A percentile compares a stretch with the other conserved stretches of the same genome.
Evolutionary conservation across 2,888 invertebrate genomes (phyloP).

Genomic region (Actias luna): DNA sequence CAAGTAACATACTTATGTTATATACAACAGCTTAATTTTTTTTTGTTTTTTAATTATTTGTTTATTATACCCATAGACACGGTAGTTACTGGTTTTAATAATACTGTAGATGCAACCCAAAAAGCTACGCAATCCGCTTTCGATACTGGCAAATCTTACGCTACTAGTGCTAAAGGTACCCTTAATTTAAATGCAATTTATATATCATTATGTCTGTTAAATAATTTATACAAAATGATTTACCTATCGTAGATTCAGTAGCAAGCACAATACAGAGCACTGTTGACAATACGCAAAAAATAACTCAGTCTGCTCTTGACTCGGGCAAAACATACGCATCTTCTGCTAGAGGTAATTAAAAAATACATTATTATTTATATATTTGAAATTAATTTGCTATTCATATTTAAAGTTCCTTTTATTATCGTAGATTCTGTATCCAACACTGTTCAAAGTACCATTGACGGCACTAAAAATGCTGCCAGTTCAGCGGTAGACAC

Average conservation of each 20-base stretch:
- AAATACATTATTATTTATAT: background rate
- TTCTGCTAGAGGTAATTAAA: conserved; percentile 46
- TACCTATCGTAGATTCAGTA: conserved; percentile 56
- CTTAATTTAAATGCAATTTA: conserved; percentile 17
- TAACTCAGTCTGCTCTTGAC: conserved; percentile 50
- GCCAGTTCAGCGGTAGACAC: conserved; percentile 52
- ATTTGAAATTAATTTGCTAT: background rate
- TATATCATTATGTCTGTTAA: conserved; percentile 20
- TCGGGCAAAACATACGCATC: conserved; percentile 51
- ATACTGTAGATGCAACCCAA: conserved; percentile 46
- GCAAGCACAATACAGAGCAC: conserved; percentile 48
- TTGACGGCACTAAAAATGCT: conserved; percentile 54
- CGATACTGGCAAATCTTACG: conserved; percentile 45
- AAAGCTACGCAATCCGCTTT: conserved; percentile 45
- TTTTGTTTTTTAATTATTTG: conserved; percentile 18
- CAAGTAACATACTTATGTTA: conserved; percentile 23
- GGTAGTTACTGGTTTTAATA: conserved; percentile 40
- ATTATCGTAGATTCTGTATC: conserved; percentile 44
- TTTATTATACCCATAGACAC: conserved; percentile 34
- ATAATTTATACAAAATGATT: background rate
- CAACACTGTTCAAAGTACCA: conserved; percentile 47
- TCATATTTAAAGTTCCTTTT: conserved; percentile 23
- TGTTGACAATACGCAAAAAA: conserved; percentile 52
- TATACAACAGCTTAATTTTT: conserved; percentile 9
- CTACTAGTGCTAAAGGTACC: conserved; percentile 46